Evolutionary conservation across 2,797 vertebrate species (phyloP), one percentile per base, ranked within the genome.

Genomic region (Apodemus agrarius): DNA sequence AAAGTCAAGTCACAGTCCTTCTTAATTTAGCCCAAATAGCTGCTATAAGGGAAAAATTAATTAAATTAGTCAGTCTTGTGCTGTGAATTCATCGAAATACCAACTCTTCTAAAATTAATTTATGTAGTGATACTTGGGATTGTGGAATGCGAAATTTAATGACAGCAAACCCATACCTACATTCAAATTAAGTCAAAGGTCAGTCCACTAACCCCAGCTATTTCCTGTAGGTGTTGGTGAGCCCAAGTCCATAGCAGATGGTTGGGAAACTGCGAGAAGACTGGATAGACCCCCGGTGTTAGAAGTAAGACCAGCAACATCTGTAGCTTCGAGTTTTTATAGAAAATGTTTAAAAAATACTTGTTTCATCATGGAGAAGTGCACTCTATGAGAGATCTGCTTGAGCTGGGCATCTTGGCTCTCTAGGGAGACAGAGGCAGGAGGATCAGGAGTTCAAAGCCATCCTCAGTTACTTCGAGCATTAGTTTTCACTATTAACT

Each of bases 221-320:
- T 91, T 57, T 78, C n/a, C 54, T 46, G 1, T 81, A 99, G 99
- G 98, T 78, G 87, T 97, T 0, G 99, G 99, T 49, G 97, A 88
- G 79, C 98, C 99, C 10, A 98, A 94, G 78, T 99, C 98, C 57
- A 99, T 99, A 98, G 99, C 98, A 0, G 99, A 99, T 0, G 99
- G 99, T 29, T 99, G 99, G 99, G 99, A 99, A 91, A 99, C 99
- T 0, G 98, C 99, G 1, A 98, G 99, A 40, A 98, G 99, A 89
- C 95, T 98, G 97, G 99, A 99, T 98, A 89, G 99, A 89, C 99
- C 99, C 14, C 98, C 97, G 26, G 72, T 98, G 19, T 97, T 99
- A 92, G 94, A 99, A 98, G 99, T 99, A 98, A 97, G 96, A 4
- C 6, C 2, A 6, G 2, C 31, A 29, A 46, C 8, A 43, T 2